Conservation (phyloP, 1,140 invertebrate species). For the Drosophila pallidifrons region DNA sequence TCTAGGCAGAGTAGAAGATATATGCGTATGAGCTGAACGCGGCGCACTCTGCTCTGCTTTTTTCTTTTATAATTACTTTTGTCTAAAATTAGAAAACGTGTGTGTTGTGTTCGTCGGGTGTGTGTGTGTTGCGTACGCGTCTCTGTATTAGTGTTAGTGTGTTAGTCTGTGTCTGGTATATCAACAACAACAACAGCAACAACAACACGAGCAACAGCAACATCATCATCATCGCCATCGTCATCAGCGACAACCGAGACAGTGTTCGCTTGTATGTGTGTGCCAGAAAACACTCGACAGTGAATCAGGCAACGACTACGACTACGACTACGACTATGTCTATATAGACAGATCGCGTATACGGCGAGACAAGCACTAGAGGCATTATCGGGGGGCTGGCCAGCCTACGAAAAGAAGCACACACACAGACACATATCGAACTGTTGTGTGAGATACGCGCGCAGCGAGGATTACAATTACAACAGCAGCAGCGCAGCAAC, state of each 20-base stretch:
- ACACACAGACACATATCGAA: conserved; percentile 1
- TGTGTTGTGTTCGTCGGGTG: conserved; percentile 68
- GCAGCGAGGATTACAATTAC: conserved; percentile 79
- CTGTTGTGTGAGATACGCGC: conserved; percentile 63
- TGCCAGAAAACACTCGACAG: conserved; percentile 75
- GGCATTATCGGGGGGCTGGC: conserved; percentile 42
- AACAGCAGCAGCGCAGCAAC: conserved; percentile 37
- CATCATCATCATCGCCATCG: conserved; percentile 66
- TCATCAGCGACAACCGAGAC: conserved; percentile 59
- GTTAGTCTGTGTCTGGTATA: conserved; percentile 76
- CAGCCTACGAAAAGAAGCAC: conserved; percentile 11
- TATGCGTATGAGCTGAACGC: conserved; percentile 79
- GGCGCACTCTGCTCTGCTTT: conserved; percentile 81
- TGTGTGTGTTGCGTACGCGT: conserved; percentile 25
- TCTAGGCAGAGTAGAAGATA: conserved; percentile 76
- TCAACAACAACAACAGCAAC: conserved; percentile 77
- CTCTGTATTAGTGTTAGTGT: conserved; percentile 29
- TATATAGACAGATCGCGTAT: conserved; percentile 79
- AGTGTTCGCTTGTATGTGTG: conserved; percentile 47
- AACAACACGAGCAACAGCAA: conserved; percentile 63
- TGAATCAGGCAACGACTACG: conserved; percentile 70
- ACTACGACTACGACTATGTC: conserved; percentile 51
- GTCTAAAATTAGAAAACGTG: conserved; percentile 85
- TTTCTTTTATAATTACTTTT: conserved; percentile 85
- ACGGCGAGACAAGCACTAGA: conserved; percentile 77